phyloP scores from a whole-genome alignment of 2,888 invertebrate genomes.

The Ophion costatus region DNA sequence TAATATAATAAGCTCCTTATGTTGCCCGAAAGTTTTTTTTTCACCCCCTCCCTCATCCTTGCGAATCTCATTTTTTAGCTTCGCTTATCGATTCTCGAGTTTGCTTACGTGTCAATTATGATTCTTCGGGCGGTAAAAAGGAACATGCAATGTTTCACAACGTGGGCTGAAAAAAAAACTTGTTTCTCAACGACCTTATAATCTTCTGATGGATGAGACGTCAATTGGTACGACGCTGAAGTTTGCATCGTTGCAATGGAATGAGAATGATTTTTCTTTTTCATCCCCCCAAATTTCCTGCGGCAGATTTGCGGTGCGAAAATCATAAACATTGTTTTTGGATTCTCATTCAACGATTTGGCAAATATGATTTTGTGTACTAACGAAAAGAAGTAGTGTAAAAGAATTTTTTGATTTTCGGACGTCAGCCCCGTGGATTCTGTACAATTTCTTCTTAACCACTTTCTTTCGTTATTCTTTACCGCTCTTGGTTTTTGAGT shows the following conservation, averaged over 20 bases:
- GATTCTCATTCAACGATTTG: too few species aligned
- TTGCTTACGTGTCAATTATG: conserved; percentile 33
- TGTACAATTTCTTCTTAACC: too few species aligned
- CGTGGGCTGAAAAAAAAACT: neutral
- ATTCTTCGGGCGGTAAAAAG: neutral
- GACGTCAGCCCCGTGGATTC: too few species aligned
- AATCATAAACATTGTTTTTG: too few species aligned
- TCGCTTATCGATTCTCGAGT: conserved; percentile 4
- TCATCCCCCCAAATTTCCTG: too few species aligned
- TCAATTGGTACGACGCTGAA: too few species aligned
- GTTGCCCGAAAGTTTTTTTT: conserved; percentile 58
- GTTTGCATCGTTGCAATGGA: neutral
- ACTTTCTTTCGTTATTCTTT: too few species aligned
- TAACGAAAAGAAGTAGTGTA: too few species aligned
- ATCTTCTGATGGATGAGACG: neutral
- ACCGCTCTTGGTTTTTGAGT: too few species aligned
- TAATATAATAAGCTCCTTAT: conserved; percentile 76
- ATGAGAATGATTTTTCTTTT: neutral
- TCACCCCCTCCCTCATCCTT: conserved; percentile 15
- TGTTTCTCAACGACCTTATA: neutral
- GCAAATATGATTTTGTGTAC: too few species aligned
- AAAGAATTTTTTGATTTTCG: too few species aligned
- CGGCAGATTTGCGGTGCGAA: too few species aligned
- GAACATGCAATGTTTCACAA: neutral
- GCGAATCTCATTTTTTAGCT: conserved; percentile 11